These are phyloP conservation scores for Globodera ellingtonae DNA, from an alignment of 1,140 invertebrate genomes.

Conservation along the genomic window DNA sequence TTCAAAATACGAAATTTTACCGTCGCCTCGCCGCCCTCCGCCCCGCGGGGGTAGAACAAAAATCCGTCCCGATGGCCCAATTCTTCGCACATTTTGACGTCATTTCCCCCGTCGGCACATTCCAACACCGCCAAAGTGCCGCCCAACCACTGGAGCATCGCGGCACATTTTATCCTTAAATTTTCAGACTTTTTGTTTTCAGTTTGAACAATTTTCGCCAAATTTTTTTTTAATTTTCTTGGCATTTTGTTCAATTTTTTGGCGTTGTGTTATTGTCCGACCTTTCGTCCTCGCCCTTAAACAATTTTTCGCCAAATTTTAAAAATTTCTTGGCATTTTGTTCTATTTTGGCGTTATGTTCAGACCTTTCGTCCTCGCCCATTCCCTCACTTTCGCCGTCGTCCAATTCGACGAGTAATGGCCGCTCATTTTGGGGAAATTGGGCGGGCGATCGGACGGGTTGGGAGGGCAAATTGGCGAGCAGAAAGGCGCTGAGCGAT, in stretches of 20 bases:
- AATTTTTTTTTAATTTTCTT: background rate
- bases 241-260: conserved; percentile 4
- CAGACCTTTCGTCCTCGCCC: background rate
- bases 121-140: conserved; percentile 1
- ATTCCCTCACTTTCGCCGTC: conserved; percentile 18
- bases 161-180: conserved; percentile 7
- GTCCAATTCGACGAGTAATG: conserved; percentile 52
- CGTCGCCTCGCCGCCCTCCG: background rate
- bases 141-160: background rate
- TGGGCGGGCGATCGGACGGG: background rate
- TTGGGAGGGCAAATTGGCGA: conserved; percentile 26
- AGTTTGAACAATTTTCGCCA: background rate
- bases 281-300: background rate
- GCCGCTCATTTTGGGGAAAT: background rate
- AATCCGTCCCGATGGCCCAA: background rate
- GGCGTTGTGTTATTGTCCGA: background rate
- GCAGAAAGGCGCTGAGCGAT: conserved; percentile 51
- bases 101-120: background rate
- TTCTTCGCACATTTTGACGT: background rate
- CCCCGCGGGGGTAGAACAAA: background rate
- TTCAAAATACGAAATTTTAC: background rate
- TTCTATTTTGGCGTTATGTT: background rate
- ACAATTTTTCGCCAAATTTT: too few relatives aligned
- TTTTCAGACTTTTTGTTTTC: background rate
- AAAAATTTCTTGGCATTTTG: background rate